Base-by-base conservation (phyloP, 1,140 invertebrate genomes). In the Nasonia giraulti region DNA sequence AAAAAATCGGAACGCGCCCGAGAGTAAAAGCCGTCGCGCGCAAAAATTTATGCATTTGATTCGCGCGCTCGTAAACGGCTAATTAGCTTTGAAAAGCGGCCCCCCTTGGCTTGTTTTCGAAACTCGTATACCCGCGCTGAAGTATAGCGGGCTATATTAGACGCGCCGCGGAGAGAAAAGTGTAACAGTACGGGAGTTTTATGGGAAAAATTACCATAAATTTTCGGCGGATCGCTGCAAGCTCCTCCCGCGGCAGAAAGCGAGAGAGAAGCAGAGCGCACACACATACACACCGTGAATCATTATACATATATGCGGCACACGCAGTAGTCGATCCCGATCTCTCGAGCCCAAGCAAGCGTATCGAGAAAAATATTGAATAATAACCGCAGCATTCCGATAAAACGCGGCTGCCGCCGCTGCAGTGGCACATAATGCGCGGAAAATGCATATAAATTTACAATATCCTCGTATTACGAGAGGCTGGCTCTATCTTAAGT, bases 291-390 rank as follows among this genome's bases (percentile, higher is more conserved):
- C 12, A 17, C 47, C 2, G 14, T 17, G 10, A 8, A 44, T 44
- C 40, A 44, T 44, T 44, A 10, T 10, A 44, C 40, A 10, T 44
- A 44, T 10, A 44, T 11, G 7, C 7, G 37, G 10, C 40, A 10
- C 40, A 7, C 10, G 40, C 7, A 44, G 40, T 44, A 50, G 47
- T 50, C 14, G 27, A 27, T 14, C n/a, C 27, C 20, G 66, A 80
- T 80, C 12, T 31, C 23, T 5, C 50, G n/a, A 20, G 23, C 6
- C 17, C 50, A 82, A 74, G 47, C 47, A 31, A 76, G 81, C 50
- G 73, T 82, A 47, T 66, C 50, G 37, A 23, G 31, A 76, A 83
- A 80, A 76, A 76, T 76, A 68, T 74, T 23, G 55, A 83, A 83
- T 83, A 75, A 75, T 82, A 82, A 82, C 10, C 50, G 5, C 47